Percentiles rank a stretch among this genome's conserved stretches.
phyloP scores from a whole-genome alignment of 92 coral and sea anemone species.

The Palythoa grandiflora region DNA sequence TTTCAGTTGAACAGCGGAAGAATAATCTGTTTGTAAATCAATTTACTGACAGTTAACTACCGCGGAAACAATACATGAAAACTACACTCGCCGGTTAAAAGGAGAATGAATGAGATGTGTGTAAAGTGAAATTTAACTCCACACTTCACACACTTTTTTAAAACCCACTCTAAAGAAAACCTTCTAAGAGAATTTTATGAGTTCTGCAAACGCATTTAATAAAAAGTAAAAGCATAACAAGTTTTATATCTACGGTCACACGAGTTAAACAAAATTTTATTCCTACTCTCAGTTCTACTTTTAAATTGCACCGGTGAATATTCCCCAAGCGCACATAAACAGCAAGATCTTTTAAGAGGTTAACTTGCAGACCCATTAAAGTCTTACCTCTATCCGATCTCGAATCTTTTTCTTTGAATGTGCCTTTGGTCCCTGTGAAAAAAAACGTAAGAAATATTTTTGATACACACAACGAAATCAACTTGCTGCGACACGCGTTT shows the following conservation, averaged over 20 bases:
- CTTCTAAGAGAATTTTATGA: background rate
- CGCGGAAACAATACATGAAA: background rate
- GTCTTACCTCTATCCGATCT: conserved; percentile 79
- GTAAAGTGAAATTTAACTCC: background rate
- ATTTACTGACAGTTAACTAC: background rate
- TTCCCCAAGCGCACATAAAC: background rate
- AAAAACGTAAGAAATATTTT: background rate
- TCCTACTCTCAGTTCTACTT: background rate
- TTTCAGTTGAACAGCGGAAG: background rate
- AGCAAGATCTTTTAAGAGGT: background rate
- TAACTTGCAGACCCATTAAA: background rate
- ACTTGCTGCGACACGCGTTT: conserved; percentile 49
- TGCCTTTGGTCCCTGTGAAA: conserved; percentile 82
- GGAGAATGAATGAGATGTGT: background rate
- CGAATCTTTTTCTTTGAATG: conserved; percentile 72
- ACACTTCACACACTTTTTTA: background rate
- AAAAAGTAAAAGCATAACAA: conserved; percentile 23
- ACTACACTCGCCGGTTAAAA: background rate
- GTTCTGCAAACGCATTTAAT: background rate
- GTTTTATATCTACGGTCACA: background rate
- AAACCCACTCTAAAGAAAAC: background rate
- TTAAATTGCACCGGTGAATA: background rate
- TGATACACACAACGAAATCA: conserved; percentile 35
- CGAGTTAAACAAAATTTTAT: background rate
- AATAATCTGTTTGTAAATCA: background rate